Conservation (phyloP, 2,888 invertebrate genomes). For the Fragum fragum region DNA sequence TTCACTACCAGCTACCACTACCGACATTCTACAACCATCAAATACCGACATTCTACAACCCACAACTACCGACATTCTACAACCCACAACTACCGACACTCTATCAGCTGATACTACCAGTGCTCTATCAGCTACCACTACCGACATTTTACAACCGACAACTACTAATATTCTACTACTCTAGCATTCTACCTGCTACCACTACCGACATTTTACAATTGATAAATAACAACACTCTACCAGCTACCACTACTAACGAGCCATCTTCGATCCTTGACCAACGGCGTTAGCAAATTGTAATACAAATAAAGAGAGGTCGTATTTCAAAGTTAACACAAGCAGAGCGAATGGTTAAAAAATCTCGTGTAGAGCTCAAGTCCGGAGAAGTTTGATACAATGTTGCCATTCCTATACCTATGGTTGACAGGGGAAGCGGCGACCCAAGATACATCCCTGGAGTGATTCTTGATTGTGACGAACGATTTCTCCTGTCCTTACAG, state of each 20-base stretch:
- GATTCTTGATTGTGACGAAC: slow-evolving; percentile 21
- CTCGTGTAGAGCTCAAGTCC: slow-evolving; percentile 18
- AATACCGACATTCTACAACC: slow-evolving; percentile 36
- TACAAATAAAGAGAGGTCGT: background rate
- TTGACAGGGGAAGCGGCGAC: slow-evolving; percentile 27
- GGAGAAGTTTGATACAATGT: slow-evolving; percentile 26
- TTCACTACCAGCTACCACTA: background rate
- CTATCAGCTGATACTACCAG: background rate
- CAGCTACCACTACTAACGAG: background rate
- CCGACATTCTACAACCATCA: background rate
- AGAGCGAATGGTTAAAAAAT: slow-evolving; percentile 29
- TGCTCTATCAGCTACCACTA: too few species aligned
- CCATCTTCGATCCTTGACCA: background rate
- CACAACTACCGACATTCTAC: slow-evolving; percentile 38
- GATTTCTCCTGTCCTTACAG: too few species aligned
- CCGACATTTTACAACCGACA: slow-evolving; percentile 3
- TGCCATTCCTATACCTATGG: slow-evolving; percentile 24
- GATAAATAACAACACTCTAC: background rate
- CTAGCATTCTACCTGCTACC: background rate
- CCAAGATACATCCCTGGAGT: slow-evolving; percentile 24
- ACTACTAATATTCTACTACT: background rate
- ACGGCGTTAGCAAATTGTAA: background rate
- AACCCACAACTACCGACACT: slow-evolving; percentile 10
- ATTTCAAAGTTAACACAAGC: slow-evolving; percentile 10
- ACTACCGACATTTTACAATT: too few species aligned